phyloP scores from a whole-genome alignment of 2,888 invertebrate genomes.

The Scaeva pyrastri region DNA sequence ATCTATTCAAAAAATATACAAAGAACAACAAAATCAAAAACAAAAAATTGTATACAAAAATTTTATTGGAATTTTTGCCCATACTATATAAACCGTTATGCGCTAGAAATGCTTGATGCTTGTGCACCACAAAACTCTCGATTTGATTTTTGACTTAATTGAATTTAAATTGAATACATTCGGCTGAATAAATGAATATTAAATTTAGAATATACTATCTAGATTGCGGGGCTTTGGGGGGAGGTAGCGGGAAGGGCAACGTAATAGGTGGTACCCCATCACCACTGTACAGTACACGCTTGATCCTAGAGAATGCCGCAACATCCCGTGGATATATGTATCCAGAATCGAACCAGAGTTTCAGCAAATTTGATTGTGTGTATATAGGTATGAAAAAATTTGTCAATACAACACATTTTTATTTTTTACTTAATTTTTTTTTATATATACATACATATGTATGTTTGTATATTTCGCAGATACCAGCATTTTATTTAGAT shows the following conservation, averaged over 20 bases:
- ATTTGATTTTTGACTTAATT: constrained; percentile 60
- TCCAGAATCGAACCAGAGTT: constrained; percentile 18
- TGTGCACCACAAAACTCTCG: constrained; percentile 38
- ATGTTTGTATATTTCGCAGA: constrained; percentile 20
- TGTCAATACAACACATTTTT: constrained; percentile 29
- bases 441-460: neutral
- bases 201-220: constrained; percentile 44
- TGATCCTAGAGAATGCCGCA: constrained; percentile 5
- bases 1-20: constrained; percentile 3
- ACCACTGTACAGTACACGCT: no score
- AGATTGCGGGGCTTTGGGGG: neutral
- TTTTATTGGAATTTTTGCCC: constrained; percentile 32
- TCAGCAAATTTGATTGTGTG: constrained; percentile 42
- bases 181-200: constrained; percentile 62
- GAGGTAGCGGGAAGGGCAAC: neutral
- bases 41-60: constrained; percentile 1
- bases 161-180: constrained; percentile 65
- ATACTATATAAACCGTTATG: constrained; percentile 8
- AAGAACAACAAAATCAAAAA: neutral
- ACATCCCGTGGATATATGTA: no score
- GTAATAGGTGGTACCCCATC: no score
- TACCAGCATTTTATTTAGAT: constrained; percentile 33
- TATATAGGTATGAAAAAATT: constrained; percentile 29
- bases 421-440: constrained; percentile 2
- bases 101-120: no score